Percentiles rank a stretch among this genome's conserved stretches.
phyloP scores from a whole-genome alignment of 2,888 invertebrate species.

The Lasioglossum oenotherae region DNA sequence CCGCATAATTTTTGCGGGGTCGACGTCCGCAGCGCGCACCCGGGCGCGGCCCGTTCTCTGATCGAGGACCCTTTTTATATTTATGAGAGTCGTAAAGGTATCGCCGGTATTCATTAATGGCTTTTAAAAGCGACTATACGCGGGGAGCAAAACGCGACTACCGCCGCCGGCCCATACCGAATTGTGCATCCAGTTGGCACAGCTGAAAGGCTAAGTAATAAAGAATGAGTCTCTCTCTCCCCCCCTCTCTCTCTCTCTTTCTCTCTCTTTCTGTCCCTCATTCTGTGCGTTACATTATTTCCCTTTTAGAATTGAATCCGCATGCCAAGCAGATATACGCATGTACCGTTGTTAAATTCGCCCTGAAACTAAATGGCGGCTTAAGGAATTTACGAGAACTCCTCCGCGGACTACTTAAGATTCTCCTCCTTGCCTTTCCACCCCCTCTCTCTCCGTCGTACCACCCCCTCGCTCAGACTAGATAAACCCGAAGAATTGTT shows the following conservation, averaged over 20 bases:
- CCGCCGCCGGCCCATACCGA: neutral
- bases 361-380: slow-evolving; percentile 46
- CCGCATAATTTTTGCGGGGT: slow-evolving; percentile 13
- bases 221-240: slow-evolving; percentile 13
- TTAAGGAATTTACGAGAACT: slow-evolving; percentile 40
- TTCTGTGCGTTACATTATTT: slow-evolving; percentile 40
- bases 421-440: neutral
- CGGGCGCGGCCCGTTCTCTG: neutral
- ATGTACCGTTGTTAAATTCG: slow-evolving; percentile 31
- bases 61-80: slow-evolving; percentile 32
- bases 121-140: slow-evolving; percentile 28
- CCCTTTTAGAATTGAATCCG: slow-evolving; percentile 48
- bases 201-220: slow-evolving; percentile 37
- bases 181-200: slow-evolving; percentile 34
- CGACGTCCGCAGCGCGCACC: neutral
- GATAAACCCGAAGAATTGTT: neutral
- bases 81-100: slow-evolving; percentile 30
- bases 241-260: no score
- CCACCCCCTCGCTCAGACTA: neutral
- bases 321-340: slow-evolving; percentile 44
- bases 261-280: neutral
- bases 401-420: slow-evolving; percentile 4
- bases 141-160: neutral
- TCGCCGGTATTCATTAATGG: slow-evolving; percentile 35
- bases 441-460: neutral